Evolutionary conservation across 2,888 invertebrate species (phyloP).

Genomic region (Margaritifera margaritifera): DNA sequence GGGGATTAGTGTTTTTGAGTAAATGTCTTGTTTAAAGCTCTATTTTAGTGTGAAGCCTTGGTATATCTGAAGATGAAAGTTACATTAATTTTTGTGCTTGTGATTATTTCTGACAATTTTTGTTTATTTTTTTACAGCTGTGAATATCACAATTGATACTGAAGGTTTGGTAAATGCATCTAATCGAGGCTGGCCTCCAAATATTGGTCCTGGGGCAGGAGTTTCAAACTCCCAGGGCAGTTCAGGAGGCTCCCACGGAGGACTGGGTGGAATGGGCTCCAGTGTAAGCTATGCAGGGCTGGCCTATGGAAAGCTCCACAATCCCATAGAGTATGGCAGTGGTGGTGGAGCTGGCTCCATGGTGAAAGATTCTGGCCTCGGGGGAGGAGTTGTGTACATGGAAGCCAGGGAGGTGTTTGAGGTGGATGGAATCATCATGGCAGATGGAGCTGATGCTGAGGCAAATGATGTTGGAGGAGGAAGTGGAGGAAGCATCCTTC

Average conservation of each 20-base stretch:
- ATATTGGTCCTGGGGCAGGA: conserved; percentile 42
- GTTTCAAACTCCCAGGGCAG: conserved; percentile 29
- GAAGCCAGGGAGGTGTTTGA: conserved; percentile 42
- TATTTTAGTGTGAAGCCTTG: too few species aligned
- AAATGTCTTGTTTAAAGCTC: too few species aligned
- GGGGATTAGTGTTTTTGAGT: too few species aligned
- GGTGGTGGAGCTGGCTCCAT: conserved; percentile 36
- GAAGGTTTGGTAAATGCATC: conserved; percentile 50
- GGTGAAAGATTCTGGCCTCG: conserved; percentile 26
- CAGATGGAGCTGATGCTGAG: conserved; percentile 40
- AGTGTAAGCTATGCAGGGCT: conserved; percentile 19
- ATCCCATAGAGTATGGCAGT: conserved; percentile 47
- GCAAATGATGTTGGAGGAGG: conserved; percentile 46
- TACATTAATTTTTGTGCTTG: too few species aligned
- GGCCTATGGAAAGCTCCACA: conserved; percentile 40
- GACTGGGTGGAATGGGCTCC: conserved; percentile 50
- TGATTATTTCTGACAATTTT: too few species aligned
- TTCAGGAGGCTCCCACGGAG: conserved; percentile 56
- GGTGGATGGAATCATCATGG: conserved; percentile 48
- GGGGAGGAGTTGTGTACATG: conserved; percentile 50
- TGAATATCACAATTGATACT: conserved; percentile 52
- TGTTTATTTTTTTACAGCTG: conserved; percentile 30
- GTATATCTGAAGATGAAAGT: too few species aligned
- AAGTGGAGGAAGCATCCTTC: conserved; percentile 47
- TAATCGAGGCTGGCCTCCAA: conserved; percentile 40